Conservation (phyloP, 2,888 invertebrate species). For the Cerceris ruficornis region DNA sequence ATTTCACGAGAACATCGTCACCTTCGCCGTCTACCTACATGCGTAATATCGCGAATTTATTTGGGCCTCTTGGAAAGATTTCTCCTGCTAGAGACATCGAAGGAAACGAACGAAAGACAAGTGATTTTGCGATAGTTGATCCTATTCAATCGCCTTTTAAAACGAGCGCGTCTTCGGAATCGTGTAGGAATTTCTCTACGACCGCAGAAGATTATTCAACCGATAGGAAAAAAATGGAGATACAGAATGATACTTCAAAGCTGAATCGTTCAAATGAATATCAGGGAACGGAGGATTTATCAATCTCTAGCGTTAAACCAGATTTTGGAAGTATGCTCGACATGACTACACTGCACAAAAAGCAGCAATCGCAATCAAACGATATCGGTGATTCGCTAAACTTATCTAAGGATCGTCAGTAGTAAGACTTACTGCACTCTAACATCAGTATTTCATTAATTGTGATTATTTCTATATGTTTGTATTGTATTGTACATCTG, state of each 20-base stretch:
- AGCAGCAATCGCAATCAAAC: slow-evolving; percentile 66
- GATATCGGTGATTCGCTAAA: slow-evolving; percentile 77
- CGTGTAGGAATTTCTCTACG: slow-evolving; percentile 57
- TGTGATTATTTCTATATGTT: slow-evolving; percentile 42
- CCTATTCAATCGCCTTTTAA: slow-evolving; percentile 67
- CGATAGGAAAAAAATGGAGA: slow-evolving; percentile 66
- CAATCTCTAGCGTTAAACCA: slow-evolving; percentile 68
- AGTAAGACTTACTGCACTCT: slow-evolving; percentile 27
- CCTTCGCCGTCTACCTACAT: slow-evolving; percentile 77
- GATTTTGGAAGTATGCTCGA: slow-evolving; percentile 76
- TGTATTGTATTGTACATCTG: slow-evolving; percentile 21
- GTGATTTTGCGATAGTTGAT: slow-evolving; percentile 69
- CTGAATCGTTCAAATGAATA: slow-evolving; percentile 67
- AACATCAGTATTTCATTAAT: slow-evolving; percentile 43
- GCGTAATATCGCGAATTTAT: slow-evolving; percentile 78
- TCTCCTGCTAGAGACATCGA: slow-evolving; percentile 70
- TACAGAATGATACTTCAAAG: slow-evolving; percentile 46
- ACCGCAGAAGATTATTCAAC: slow-evolving; percentile 67
- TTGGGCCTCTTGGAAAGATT: slow-evolving; percentile 75
- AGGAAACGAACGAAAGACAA: slow-evolving; percentile 65
- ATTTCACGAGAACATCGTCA: slow-evolving; percentile 75
- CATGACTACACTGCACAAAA: slow-evolving; percentile 74
- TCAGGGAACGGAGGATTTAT: slow-evolving; percentile 73
- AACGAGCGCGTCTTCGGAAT: slow-evolving; percentile 60
- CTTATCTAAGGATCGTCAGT: slow-evolving; percentile 77